Base-by-base conservation (phyloP, 2,113 vertebrate genomes). In the Mustelus asterias region DNA sequence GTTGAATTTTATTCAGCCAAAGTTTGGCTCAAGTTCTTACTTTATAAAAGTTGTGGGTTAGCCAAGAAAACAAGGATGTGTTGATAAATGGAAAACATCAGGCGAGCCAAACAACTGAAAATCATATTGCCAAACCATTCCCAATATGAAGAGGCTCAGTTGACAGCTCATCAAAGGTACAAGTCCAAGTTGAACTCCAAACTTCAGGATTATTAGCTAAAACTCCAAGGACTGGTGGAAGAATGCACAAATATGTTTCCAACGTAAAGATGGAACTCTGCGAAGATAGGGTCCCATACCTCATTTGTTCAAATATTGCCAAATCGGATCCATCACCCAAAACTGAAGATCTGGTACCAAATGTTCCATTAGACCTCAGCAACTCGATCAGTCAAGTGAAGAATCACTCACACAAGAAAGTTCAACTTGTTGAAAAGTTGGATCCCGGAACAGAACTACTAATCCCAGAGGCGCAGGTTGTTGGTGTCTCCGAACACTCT, bases 81-180 rank as follows among this genome's bases (percentile, higher is more conserved):
- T 93, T 65, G 89, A 93, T 93, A 93, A 92, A 37, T 93, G 89
- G 33, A 33, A 93, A 93, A 65, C 89, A 93, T 93, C 89, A 93
- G 89, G 89, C 60, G 41, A 93, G 65, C 89, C 65, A 93, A 93
- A 93, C 60, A 89, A 93, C 60, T 93, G 60, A 1, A 37, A 93
- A 93, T n/a, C 6, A 41, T 93, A 60, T 90, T 90, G 58, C 26
- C 48, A 90, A 60, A 33, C 88, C 26, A 16, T 18, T n/a, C 63
- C 89, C 60, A 93, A 67, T 93, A 37, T 93, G 60, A 93, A 93
- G 63, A 93, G 58, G 63, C 89, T 20, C 60, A 22, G 37, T 93
- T 93, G 89, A 65, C 89, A 65, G 89, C 65, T 93, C 60, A 65
- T 93, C 89, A 93, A 65, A 93, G 60, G 18, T 65, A n/a, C 89